Base-by-base conservation (phyloP, 1,140 invertebrate species). In the Pseudomyrmex sp. region DNA sequence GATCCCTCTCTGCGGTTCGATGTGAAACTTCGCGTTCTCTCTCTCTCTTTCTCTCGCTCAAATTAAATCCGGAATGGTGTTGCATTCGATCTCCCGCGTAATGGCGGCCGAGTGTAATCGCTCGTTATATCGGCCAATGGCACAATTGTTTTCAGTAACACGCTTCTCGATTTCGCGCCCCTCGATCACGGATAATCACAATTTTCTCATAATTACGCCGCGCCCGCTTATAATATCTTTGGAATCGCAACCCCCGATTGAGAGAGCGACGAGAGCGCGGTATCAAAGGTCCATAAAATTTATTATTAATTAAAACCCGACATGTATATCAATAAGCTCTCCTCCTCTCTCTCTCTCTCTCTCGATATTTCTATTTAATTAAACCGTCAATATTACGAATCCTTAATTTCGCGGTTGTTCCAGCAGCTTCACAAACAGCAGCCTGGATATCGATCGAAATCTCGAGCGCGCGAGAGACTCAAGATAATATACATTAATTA, bases 31-130 rank as follows among this genome's bases (percentile, higher is more conserved):
- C 80, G 10, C 52, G 23, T 23, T 56, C 5, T 5, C 35, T 35
- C 35, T 35, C 35, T 35, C 35, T 35, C 0, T 35, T 0, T 35
- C 35, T 35, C 35, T 35, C 46, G 54, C 50, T 79, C 72, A 73
- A 86, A 86, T 87, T 83, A 85, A 87, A 87, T 83, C 73, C 46
- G 35, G n/a, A 44, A 46, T 56, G 52, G 26, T 79, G 68, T 73
- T 23, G 76, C 56, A 59, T 65, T 59, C 56, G 56, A 72, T 77
- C 18, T 13, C 44, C 35, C 35, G 5, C 2, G 76, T 80, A 70
- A 80, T 70, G 15, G 54, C 12, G 74, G 8, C 26, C 20, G 15
- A 63, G 10, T 23, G 59, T n/a, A 23, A 61, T 35, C 23, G 44
- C 54, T 80, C 66, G 65, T 80, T 72, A 80, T 18, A 35, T 3